These are phyloP conservation scores for Fratercula arctica DNA, from an alignment of 2,797 vertebrate species.

Conservation along the genomic window DNA sequence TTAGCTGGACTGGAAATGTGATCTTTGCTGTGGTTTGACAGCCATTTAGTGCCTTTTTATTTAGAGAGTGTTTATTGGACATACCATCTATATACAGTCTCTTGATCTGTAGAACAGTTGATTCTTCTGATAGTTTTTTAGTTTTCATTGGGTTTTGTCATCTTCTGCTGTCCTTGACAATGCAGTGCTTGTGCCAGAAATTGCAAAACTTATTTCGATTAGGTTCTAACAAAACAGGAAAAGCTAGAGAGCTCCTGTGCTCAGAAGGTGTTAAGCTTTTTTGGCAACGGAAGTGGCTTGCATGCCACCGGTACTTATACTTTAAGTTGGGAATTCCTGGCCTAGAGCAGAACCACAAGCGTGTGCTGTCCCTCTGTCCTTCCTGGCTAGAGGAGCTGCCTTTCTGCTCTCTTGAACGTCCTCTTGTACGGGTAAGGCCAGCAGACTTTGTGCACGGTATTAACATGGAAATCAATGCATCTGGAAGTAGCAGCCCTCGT, in stretches of 20 bases:
- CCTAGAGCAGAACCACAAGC: conserved; percentile 5
- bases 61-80: neutral
- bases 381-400: neutral
- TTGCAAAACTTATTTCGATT: neutral
- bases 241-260: neutral
- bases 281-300: neutral
- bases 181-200: neutral
- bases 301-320: neutral
- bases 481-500: neutral
- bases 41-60: neutral
- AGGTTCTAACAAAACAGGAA: neutral
- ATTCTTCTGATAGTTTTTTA: neutral
- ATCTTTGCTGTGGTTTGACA: neutral
- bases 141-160: neutral
- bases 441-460: neutral
- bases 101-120: neutral
- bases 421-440: neutral
- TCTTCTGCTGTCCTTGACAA: neutral
- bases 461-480: neutral
- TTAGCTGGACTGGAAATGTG: neutral
- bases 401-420: neutral
- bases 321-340: neutral
- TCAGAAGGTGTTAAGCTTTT: neutral
- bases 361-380: neutral
- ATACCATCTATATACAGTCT: neutral